Conservation (phyloP, 2,797 vertebrate species). For the Cetoscarus ocellatus region DNA sequence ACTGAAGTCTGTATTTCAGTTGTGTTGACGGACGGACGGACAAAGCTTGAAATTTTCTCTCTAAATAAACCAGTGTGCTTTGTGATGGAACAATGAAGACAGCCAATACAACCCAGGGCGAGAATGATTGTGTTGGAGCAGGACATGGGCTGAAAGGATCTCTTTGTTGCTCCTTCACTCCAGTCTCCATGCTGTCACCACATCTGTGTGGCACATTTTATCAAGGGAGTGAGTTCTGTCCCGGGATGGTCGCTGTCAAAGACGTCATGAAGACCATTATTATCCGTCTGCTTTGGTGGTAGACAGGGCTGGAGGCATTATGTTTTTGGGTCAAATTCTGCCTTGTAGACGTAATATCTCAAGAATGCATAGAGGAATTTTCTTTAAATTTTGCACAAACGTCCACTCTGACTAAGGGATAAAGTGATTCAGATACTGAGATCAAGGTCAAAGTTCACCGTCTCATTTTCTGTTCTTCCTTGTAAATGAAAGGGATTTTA, state of each 20-base stretch:
- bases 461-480: no score
- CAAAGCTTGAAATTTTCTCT: slow-evolving; percentile 51
- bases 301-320: no score
- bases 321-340: no score
- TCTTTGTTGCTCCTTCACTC: slow-evolving; percentile 69
- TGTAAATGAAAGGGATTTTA: no score
- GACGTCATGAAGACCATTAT: neutral
- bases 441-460: no score
- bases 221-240: slow-evolving; percentile 40
- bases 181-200: slow-evolving; percentile 52
- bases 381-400: no score
- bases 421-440: no score
- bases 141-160: slow-evolving; percentile 68
- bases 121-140: slow-evolving; percentile 45
- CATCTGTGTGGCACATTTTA: slow-evolving; percentile 78
- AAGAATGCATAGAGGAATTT: no score
- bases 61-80: slow-evolving; percentile 70
- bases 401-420: no score
- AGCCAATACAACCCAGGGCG: slow-evolving; percentile 71
- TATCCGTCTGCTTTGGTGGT: no score
- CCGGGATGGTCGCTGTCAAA: slow-evolving; percentile 26
- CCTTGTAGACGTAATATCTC: no score
- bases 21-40: slow-evolving; percentile 22
- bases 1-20: slow-evolving; percentile 19
- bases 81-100: slow-evolving; percentile 77